These are phyloP conservation scores for Percopsis transmontana DNA, from an alignment of 2,113 vertebrate species.

Conservation along the genomic window DNA sequence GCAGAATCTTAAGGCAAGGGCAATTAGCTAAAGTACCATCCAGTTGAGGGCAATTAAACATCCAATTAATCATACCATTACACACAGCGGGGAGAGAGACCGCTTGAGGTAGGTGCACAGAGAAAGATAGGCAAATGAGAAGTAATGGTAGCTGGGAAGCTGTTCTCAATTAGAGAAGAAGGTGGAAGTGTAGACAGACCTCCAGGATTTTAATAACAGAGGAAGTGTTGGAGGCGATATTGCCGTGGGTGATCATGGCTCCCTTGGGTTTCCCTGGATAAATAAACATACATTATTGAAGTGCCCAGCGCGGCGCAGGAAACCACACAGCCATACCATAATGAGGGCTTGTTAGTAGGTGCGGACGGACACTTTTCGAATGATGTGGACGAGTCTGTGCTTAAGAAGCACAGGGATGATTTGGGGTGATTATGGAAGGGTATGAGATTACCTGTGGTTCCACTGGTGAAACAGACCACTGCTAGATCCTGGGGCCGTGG, in stretches of 20 bases:
- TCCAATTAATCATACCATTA: constrained; percentile 72
- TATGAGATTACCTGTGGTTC: constrained; percentile 90
- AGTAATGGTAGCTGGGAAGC: constrained; percentile 55
- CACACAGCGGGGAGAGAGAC: constrained; percentile 62
- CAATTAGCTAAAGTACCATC: constrained; percentile 67
- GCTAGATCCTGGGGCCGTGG: constrained; percentile 92
- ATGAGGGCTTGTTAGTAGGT: constrained; percentile 65
- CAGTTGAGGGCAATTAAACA: constrained; percentile 69
- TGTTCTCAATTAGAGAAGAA: constrained; percentile 73
- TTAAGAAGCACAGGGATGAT: neutral
- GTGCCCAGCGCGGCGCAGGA: constrained; percentile 52
- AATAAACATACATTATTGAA: constrained; percentile 70
- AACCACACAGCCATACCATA: constrained; percentile 55
- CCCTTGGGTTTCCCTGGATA: constrained; percentile 82
- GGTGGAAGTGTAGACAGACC: constrained; percentile 76
- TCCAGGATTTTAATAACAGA: constrained; percentile 85
- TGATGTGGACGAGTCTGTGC: constrained; percentile 47
- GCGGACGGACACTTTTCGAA: constrained; percentile 61
- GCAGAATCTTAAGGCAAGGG: constrained; percentile 52
- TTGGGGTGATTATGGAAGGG: constrained; percentile 51
- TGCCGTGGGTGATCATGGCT: constrained; percentile 85
- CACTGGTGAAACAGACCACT: constrained; percentile 96
- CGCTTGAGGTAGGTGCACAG: constrained; percentile 37
- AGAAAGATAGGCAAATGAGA: constrained; percentile 51
- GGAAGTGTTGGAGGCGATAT: constrained; percentile 83